Base-by-base conservation (phyloP, 2,888 invertebrate genomes). In the Andrena marginata region DNA sequence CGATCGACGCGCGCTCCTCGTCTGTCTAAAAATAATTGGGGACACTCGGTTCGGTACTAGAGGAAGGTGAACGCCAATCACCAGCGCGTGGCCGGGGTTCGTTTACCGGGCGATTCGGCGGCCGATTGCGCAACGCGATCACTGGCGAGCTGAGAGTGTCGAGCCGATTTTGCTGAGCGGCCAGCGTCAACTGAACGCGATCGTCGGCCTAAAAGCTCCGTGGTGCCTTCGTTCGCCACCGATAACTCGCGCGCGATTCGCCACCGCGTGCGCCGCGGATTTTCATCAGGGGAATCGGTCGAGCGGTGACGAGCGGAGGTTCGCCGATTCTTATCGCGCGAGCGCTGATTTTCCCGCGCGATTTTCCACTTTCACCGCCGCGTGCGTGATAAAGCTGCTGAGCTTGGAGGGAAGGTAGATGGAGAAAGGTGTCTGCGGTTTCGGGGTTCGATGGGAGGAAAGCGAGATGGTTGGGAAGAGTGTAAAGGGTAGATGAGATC, bases 151-250 rank as follows among this genome's bases (percentile, higher is more conserved):
- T 4, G 35, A 26, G 20, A 33, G 56, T 1, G 49, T 2, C 80
- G 86, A 81, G 59, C 83, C 85, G 86, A 86, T 89, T 89, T 88
- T 87, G 81, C 56, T 80, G 87, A 89, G 83, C 82, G 89, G 84
- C 85, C 64, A 77, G 79, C 82, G 78, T 68, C 87, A 85, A 91
- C 90, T 90, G 91, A 88, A 82, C 77, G 73, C 77, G 77, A 84
- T 82, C 80, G 76, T 49, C 77, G 77, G 69, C 69, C 59, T 60
- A 80, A 77, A 73, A 64, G 49, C 72, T 69, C 23, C 74, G 78
- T 31, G 48, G 56, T 65, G 62, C 67, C 69, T 78, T 60, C 6
- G 62, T 35, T 33, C 54, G 78, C 70, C 73, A 29, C 31, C 72
- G 42, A 82, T 56, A 56, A 72, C 56, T 49, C 59, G 16, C 64